Base-by-base conservation (phyloP, 1,140 invertebrate genomes). In the Pachypeltis micranthus region DNA sequence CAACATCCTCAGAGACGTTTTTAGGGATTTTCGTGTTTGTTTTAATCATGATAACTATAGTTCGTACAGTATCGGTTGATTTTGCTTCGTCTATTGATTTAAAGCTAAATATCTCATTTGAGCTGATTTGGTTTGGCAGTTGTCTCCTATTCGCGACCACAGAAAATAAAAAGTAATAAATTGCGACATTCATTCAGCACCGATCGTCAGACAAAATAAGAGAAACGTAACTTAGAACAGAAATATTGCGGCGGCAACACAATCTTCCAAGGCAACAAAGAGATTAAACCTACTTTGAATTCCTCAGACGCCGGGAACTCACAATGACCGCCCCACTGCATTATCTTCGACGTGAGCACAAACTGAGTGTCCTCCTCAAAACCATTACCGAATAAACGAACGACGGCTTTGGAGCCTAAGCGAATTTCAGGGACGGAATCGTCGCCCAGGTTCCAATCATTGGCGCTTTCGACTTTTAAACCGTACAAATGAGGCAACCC, bases 341-440 rank as follows among this genome's bases (percentile, higher is more conserved):
- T 76, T 0, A 67, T 63, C 39, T 79, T 73, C 28, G 81, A 76
- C 0, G 88, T 91, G 68, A 92, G 88, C 0, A 83, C 80, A 44
- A 93, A 80, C 14, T 82, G 72, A 0, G 88, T 88, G 57, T 80
- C 71, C 1, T 80, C 70, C 0, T 79, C 83, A 54, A 91, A 77
- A 19, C 84, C 84, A 26, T 72, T 72, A 0, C 89, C 90, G 72
- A 91, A 92, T 16, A 51, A 21, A 4, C 47, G 10, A 21, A 51
- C 19, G 7, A 10, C 19, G 47, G 47, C 47, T 21, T 10, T 51
- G 4, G 47, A 51, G 12, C 47, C 47, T 4, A 51, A 21, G 3
- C 47, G 7, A 21, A 51, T 51, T 21, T 51, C 47, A 16, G 47
- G 47, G 3, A 51, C 47, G 7, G 47, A 51, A 21, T 51, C 47